Percentiles rank a stretch among this genome's conserved stretches.
These are phyloP conservation scores for Antheraea mylitta DNA, from an alignment of 1,140 invertebrate species.

Conservation along the genomic window DNA sequence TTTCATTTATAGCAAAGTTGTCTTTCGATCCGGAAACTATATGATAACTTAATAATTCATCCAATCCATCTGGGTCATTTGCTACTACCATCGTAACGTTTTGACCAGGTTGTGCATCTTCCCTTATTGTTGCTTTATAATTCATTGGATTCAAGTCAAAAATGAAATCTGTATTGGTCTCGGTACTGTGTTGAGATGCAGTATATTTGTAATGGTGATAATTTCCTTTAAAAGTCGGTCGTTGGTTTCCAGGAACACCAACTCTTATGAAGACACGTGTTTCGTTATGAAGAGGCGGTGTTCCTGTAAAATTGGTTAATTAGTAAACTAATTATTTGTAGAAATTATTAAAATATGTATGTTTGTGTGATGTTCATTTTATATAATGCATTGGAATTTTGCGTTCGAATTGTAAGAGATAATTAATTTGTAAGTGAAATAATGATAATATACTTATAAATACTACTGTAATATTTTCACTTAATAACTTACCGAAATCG, in stretches of 20 bases:
- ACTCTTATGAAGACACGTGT: conserved; percentile 84
- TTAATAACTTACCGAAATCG: conserved; percentile 80
- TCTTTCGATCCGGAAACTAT: conserved; percentile 88
- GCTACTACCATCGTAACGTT: conserved; percentile 85
- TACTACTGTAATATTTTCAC: neutral
- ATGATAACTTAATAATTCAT: conserved; percentile 84
- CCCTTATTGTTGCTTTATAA: conserved; percentile 84
- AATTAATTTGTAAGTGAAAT: too few species aligned
- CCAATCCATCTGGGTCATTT: conserved; percentile 87
- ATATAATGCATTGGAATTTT: too few species aligned
- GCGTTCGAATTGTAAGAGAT: too few species aligned
- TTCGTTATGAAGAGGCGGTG: conserved; percentile 83
- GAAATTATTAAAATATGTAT: neutral
- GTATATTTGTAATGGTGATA: conserved; percentile 80
- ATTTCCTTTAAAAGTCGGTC: conserved; percentile 87
- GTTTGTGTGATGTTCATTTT: too few species aligned
- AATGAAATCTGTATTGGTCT: conserved; percentile 64
- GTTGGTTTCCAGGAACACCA: conserved; percentile 87
- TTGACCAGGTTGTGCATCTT: conserved; percentile 85
- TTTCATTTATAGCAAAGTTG: conserved; percentile 88
- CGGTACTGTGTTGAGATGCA: conserved; percentile 39
- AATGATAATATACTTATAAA: too few species aligned
- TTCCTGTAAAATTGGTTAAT: conserved; percentile 48
- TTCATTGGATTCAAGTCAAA: conserved; percentile 80
- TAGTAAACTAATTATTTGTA: neutral